phyloP scores from a whole-genome alignment of 53 echinoderm and acorn worm species.

The Patiria pectinifera region DNA sequence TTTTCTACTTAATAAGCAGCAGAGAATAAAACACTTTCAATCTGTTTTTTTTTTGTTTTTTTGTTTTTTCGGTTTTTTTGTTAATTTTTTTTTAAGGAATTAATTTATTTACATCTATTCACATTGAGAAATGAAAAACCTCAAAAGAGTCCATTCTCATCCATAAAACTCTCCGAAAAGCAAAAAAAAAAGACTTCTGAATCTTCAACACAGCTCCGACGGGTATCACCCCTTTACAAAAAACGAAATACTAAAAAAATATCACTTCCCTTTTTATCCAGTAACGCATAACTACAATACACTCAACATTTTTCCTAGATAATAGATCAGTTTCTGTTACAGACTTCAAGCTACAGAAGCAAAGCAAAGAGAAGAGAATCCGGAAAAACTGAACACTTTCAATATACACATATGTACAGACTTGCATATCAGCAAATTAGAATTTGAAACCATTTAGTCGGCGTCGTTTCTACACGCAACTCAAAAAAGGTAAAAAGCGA shows the following conservation, averaged over 20 bases:
- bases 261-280: background rate
- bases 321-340: background rate
- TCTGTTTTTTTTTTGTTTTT: background rate
- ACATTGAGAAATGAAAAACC: slow-evolving; percentile 11
- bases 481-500: background rate
- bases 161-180: background rate
- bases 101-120: background rate
- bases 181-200: background rate
- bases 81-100: background rate
- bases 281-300: background rate
- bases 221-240: background rate
- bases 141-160: background rate
- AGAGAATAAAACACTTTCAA: background rate
- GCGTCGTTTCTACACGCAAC: no score
- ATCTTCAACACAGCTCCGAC: background rate
- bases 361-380: background rate
- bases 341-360: background rate
- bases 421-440: background rate
- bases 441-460: background rate
- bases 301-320: background rate
- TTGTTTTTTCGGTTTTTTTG: background rate
- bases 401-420: background rate
- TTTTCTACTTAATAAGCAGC: background rate
- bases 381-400: background rate
- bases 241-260: background rate